Percentiles rank a stretch among this genome's conserved stretches.
These are phyloP conservation scores for Ploceus nigricollis DNA, from an alignment of 2,113 vertebrate genomes.

Conservation along the genomic window DNA sequence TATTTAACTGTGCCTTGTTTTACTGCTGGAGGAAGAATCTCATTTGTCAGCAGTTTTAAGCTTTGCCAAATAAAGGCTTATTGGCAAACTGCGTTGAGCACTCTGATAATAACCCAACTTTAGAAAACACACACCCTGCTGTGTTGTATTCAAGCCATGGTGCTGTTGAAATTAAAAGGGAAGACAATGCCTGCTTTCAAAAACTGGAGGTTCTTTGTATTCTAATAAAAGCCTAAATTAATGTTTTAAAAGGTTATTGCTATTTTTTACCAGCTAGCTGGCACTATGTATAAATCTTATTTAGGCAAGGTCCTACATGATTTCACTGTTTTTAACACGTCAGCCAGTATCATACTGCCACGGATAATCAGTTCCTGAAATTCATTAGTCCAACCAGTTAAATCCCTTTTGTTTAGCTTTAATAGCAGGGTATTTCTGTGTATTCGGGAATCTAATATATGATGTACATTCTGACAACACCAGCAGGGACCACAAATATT, in stretches of 20 bases:
- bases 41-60: slow-evolving; percentile 83
- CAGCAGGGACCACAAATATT: slow-evolving; percentile 39
- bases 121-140: slow-evolving; percentile 79
- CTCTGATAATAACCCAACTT: slow-evolving; percentile 80
- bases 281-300: slow-evolving; percentile 72
- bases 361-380: slow-evolving; percentile 76
- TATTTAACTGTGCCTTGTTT: slow-evolving; percentile 72
- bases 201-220: slow-evolving; percentile 75
- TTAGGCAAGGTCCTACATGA: slow-evolving; percentile 68
- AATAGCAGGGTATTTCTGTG: slow-evolving; percentile 50
- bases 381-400: slow-evolving; percentile 72
- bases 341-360: slow-evolving; percentile 67
- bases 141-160: slow-evolving; percentile 73
- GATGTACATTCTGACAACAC: slow-evolving; percentile 60
- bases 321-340: slow-evolving; percentile 65
- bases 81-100: slow-evolving; percentile 75
- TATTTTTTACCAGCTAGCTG: slow-evolving; percentile 79
- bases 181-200: slow-evolving; percentile 79
- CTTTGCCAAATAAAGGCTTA: slow-evolving; percentile 81
- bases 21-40: slow-evolving; percentile 74
- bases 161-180: slow-evolving; percentile 72
- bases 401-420: slow-evolving; percentile 72
- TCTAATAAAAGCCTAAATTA: slow-evolving; percentile 79
- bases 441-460: slow-evolving; percentile 57
- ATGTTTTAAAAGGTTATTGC: slow-evolving; percentile 83